Base-by-base conservation (phyloP, 2,888 invertebrate species). In the Lasioglossum lativentre region DNA sequence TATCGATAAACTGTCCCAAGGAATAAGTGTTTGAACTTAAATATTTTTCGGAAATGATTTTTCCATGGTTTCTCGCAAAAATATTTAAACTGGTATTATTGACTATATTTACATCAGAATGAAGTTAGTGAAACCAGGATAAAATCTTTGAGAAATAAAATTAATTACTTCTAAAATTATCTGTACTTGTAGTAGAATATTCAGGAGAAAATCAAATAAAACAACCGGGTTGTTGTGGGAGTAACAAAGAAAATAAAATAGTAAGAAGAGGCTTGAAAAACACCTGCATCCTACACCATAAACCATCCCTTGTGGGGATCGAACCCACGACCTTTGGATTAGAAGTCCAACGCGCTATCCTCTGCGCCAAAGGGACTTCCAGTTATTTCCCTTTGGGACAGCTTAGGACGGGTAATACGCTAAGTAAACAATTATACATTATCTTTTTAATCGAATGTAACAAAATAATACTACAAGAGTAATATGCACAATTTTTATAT, bases 291-390 rank as follows among this genome's bases (percentile, higher is more conserved):
- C 10, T 19, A 10, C 34, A 19, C 4, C 19, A 30, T 30, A 16
- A 30, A 12, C n/a, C 94, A 94, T 94, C 94, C 94, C 94, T 94
- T 94, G 94, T 94, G 94, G 94, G 94, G 94, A 94, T 94, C 94
- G 94, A 94, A 94, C 94, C 94, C 94, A 94, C 94, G 94, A 94
- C 94, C 94, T 94, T 94, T 94, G 94, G 94, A 94, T 94, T 94
- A 94, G 94, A 94, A 94, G 94, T 94, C 94, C 94, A 94, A 94
- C 94, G 94, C 94, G 94, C 94, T 94, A 94, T 94, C 94, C 94
- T 94, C 94, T 94, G 94, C 94, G 94, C 94, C 94, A 94, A 94
- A 94, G 94, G 94, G 94, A 94, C 94, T 86, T 90, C 87, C 42
- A 14, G 16, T 23, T 27, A 47, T 6, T 23, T 40, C 14, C 5